Conservation (phyloP, 1,140 invertebrate species). For the Bombus turneri region DNA sequence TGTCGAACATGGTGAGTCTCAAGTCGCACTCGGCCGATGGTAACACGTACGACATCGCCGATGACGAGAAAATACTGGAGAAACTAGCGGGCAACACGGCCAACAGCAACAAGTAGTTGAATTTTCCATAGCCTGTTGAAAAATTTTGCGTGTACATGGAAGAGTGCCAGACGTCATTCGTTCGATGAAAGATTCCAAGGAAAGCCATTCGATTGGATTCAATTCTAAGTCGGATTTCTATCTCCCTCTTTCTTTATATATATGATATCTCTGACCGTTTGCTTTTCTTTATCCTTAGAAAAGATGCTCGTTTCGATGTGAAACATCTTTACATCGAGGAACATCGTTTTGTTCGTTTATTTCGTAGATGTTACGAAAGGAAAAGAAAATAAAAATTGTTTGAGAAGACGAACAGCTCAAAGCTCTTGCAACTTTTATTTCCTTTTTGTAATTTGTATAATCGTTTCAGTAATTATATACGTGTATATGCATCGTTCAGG, state of each 20-base stretch:
- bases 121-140: constrained; percentile 76
- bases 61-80: constrained; percentile 74
- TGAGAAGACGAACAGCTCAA: fast-evolving
- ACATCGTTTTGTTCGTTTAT: constrained; percentile 51
- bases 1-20: constrained; percentile 73
- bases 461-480: too few species aligned
- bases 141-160: not conserved
- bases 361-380: not conserved
- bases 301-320: not conserved
- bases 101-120: constrained; percentile 74
- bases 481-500: not conserved
- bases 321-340: too few species aligned
- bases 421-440: not conserved
- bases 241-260: too few species aligned
- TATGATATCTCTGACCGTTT: too few species aligned
- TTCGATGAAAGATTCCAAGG: too few species aligned
- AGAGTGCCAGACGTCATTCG: too few species aligned
- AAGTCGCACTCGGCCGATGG: constrained; percentile 78
- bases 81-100: constrained; percentile 74
- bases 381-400: not conserved
- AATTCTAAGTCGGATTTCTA: too few species aligned
- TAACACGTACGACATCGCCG: constrained; percentile 75
- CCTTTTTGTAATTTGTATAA: not conserved
- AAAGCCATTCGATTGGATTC: too few species aligned
- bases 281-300: too few species aligned